These are phyloP conservation scores for Cylindroiulus punctatus DNA, from an alignment of 2,888 invertebrate genomes.

Conservation along the genomic window DNA sequence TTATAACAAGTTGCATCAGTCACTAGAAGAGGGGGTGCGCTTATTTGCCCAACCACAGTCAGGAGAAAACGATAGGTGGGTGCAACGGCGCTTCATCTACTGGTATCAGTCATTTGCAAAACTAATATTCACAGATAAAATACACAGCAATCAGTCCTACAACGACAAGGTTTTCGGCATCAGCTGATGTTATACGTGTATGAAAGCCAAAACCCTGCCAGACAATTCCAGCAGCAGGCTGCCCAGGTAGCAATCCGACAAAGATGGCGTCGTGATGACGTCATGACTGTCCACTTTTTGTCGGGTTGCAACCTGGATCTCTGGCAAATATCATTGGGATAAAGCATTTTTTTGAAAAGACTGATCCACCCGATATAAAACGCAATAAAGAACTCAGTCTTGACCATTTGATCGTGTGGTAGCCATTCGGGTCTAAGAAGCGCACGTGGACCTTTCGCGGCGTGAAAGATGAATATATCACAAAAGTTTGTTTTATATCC, in stretches of 20 bases:
- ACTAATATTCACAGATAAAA: neutral
- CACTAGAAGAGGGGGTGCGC: conserved; percentile 37
- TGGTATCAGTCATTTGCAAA: neutral
- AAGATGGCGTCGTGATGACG: too few species aligned
- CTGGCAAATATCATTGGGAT: too few species aligned
- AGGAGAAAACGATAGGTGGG: conserved; percentile 10
- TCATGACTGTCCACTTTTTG: too few species aligned
- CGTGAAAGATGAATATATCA: conserved; percentile 38
- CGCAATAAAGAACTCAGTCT: neutral
- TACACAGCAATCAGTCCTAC: too few species aligned
- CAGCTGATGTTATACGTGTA: too few species aligned
- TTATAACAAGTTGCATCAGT: conserved; percentile 42
- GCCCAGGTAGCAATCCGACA: too few species aligned
- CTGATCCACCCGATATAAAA: neutral
- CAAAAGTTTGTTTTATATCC: conserved; percentile 38
- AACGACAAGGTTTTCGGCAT: too few species aligned
- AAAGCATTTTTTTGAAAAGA: neutral
- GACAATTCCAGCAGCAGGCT: too few species aligned
- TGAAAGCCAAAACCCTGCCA: too few species aligned
- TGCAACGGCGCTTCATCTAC: neutral
- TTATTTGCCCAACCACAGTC: neutral
- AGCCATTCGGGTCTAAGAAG: conserved; percentile 27
- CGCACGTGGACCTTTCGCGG: conserved; percentile 11
- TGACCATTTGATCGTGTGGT: conserved; percentile 2
- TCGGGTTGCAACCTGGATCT: too few species aligned